Evolutionary conservation across 2,797 vertebrate genomes (phyloP).

Genomic region (Arnoldichthys spilopterus): DNA sequence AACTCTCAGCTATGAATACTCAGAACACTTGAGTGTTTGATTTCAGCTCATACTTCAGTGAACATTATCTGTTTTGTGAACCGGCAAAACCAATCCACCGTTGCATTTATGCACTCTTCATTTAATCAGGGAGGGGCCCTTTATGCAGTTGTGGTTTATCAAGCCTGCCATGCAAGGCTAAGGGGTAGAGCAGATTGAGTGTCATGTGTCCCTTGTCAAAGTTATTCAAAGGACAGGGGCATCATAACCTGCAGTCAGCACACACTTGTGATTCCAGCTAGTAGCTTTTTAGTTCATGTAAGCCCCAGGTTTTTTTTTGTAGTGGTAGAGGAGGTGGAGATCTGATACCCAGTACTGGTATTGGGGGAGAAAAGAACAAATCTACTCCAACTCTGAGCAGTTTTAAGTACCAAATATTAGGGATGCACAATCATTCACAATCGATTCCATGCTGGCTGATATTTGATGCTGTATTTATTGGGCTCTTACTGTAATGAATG

Average conservation of each 20-base stretch:
- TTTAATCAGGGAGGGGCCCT: neutral
- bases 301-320: neutral
- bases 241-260: constrained; percentile 7
- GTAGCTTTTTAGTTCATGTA: neutral
- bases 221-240: constrained; percentile 3
- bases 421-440: too few relatives aligned
- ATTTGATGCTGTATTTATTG: too few relatives aligned
- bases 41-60: neutral
- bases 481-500: too few relatives aligned
- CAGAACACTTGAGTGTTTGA: neutral
- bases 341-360: neutral
- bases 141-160: neutral
- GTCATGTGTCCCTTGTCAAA: constrained; percentile 1
- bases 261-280: neutral
- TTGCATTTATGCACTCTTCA: neutral
- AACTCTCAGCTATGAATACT: neutral
- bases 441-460: too few relatives aligned
- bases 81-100: neutral
- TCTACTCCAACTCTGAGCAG: too few relatives aligned
- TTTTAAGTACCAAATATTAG: too few relatives aligned
- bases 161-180: neutral
- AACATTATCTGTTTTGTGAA: neutral
- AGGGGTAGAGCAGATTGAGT: neutral
- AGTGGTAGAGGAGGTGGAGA: neutral
- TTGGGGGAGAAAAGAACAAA: neutral